phyloP scores from a whole-genome alignment of 2,113 vertebrate genomes.

The Chrysemys picta region DNA sequence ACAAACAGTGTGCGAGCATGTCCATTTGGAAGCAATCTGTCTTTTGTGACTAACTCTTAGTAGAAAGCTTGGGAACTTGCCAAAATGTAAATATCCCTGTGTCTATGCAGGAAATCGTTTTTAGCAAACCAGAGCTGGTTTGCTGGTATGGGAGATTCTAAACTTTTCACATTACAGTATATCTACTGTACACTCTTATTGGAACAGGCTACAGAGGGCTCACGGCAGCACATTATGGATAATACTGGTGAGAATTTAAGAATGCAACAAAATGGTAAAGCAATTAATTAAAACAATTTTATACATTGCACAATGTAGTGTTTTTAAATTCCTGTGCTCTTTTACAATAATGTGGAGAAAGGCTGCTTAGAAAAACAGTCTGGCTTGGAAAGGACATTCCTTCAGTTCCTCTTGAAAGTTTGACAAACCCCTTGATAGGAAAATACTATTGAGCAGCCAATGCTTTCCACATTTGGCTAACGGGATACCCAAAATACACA shows the following conservation, averaged over 20 bases:
- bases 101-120: conserved; percentile 17
- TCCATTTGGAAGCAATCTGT: conserved; percentile 39
- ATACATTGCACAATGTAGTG: conserved; percentile 58
- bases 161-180: background rate
- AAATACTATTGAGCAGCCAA: conserved; percentile 80
- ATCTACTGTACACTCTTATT: background rate
- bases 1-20: background rate
- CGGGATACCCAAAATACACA: conserved; percentile 78
- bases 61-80: conserved; percentile 17
- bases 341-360: conserved; percentile 63
- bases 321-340: conserved; percentile 63
- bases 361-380: conserved; percentile 68
- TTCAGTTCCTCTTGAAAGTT: conserved; percentile 79
- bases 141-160: conserved; percentile 21
- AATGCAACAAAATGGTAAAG: conserved; percentile 45
- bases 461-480: conserved; percentile 76
- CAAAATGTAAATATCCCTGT: conserved; percentile 47
- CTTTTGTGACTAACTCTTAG: background rate
- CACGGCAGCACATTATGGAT: background rate
- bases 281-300: conserved; percentile 63
- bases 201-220: conserved; percentile 14
- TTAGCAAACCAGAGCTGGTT: background rate
- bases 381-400: conserved; percentile 71
- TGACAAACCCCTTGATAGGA: conserved; percentile 79
- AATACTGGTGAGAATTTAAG: conserved; percentile 16